phyloP scores from a whole-genome alignment of 1,140 invertebrate species.

The Oryzaephilus surinamensis region DNA sequence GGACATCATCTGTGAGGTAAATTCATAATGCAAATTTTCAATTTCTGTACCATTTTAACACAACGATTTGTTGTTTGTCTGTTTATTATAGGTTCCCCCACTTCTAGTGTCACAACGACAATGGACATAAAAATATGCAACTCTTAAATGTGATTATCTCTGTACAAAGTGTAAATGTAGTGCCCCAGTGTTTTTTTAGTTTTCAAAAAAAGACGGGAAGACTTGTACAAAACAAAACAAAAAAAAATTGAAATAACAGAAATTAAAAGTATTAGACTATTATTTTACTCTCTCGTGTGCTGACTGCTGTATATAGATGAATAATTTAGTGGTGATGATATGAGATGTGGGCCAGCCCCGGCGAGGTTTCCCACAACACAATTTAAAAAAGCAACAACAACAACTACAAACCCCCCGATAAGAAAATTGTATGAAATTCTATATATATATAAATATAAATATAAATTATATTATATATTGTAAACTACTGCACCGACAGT shows the following conservation, averaged over 20 bases:
- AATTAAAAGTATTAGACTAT: constrained; percentile 35
- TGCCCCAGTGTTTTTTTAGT: constrained; percentile 37
- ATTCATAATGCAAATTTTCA: constrained; percentile 6
- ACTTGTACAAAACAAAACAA: constrained; percentile 31
- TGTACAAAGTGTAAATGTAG: constrained; percentile 41
- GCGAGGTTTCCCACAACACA: constrained; percentile 16
- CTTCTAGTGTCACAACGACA: constrained; percentile 31
- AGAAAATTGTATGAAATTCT: too few relatives aligned
- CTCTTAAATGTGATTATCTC: constrained; percentile 39
- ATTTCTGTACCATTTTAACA: not conserved
- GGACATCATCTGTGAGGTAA: constrained; percentile 70
- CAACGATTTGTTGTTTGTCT: constrained; percentile 5
- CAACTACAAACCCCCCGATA: too few relatives aligned
- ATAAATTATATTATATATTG: too few relatives aligned
- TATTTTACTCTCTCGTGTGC: constrained; percentile 28
- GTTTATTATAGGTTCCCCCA: constrained; percentile 29
- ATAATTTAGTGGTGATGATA: constrained; percentile 26
- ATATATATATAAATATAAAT: too few relatives aligned
- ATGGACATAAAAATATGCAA: constrained; percentile 38
- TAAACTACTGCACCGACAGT: constrained; percentile 19
- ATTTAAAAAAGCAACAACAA: too few relatives aligned
- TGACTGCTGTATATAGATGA: constrained; percentile 33
- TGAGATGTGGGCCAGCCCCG: constrained; percentile 23
- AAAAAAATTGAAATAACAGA: not conserved
- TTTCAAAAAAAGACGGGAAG: constrained; percentile 24